Percentiles rank a stretch among this genome's conserved stretches.
Conservation (phyloP, 2,797 vertebrate species). For the Stomatorhinus walkeri region DNA sequence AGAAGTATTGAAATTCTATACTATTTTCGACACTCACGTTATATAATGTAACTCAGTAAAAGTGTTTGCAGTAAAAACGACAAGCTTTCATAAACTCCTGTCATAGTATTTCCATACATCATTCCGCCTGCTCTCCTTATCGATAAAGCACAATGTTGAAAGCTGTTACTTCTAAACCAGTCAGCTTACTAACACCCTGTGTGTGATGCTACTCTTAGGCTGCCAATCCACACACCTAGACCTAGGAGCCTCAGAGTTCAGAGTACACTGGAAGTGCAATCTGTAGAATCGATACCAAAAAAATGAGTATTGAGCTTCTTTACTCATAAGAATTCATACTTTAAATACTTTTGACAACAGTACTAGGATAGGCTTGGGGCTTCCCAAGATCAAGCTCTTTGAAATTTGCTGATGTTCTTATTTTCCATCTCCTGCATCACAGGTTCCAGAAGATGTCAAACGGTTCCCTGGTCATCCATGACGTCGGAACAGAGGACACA, state of each 20-base stretch:
- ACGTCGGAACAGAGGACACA: slow-evolving; percentile 81
- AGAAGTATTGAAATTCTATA: not conserved
- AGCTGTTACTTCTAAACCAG: not conserved
- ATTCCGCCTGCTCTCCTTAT: not conserved
- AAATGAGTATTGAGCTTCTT: not conserved
- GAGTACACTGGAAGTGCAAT: not conserved
- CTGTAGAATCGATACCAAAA: not conserved
- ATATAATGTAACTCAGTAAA: not conserved
- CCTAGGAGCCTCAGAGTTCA: not conserved
- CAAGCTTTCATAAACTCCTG: not conserved
- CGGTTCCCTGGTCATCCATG: slow-evolving; percentile 80
- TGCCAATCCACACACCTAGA: not conserved
- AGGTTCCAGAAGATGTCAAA: slow-evolving; percentile 94
- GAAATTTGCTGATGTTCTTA: not conserved
- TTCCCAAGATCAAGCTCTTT: not conserved
- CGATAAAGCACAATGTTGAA: not conserved
- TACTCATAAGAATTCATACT: not conserved
- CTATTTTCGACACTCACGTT: not conserved
- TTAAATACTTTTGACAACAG: not conserved
- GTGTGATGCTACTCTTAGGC: not conserved
- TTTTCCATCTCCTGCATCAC: slow-evolving; percentile 14
- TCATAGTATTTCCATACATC: not conserved
- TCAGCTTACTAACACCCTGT: not conserved
- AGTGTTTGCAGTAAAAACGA: not conserved
- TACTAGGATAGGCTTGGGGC: not conserved